Evolutionary conservation across 2,113 vertebrate species (phyloP).

Genomic region (Tricholaema leucomelas): DNA sequence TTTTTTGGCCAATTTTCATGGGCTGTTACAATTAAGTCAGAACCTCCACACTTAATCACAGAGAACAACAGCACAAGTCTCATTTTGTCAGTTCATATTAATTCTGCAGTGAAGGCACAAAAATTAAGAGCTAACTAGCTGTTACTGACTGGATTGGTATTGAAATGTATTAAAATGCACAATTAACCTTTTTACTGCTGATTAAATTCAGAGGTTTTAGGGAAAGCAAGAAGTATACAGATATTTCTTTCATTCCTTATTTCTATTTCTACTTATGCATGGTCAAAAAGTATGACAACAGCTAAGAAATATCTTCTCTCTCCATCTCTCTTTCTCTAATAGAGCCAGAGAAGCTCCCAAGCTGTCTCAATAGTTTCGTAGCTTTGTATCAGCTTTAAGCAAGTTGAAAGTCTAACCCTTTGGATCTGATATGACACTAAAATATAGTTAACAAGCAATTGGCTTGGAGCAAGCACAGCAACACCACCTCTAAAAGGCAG

Average conservation of each 20-base stretch:
- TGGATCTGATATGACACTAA: not conserved
- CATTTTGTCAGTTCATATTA: conserved; percentile 18
- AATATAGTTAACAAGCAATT: not conserved
- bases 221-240: not conserved
- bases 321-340: not conserved
- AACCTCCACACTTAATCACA: conserved; percentile 4
- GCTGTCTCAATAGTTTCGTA: not conserved
- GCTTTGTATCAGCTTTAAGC: not conserved
- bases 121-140: conserved; percentile 31
- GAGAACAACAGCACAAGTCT: not conserved
- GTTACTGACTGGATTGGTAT: not conserved
- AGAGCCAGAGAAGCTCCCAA: not conserved
- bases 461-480: not conserved
- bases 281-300: not conserved
- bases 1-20: not conserved
- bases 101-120: not conserved
- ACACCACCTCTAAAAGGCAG: not conserved
- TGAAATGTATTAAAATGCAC: not conserved
- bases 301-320: not conserved
- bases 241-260: not conserved
- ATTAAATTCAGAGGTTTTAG: conserved; percentile 6
- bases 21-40: conserved; percentile 4
- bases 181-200: not conserved
- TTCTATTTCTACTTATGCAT: not conserved
- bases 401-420: not conserved